Percentiles rank a stretch among this genome's conserved stretches.
phyloP scores from a whole-genome alignment of 2,113 vertebrate species.

The Paratilapia polleni region DNA sequence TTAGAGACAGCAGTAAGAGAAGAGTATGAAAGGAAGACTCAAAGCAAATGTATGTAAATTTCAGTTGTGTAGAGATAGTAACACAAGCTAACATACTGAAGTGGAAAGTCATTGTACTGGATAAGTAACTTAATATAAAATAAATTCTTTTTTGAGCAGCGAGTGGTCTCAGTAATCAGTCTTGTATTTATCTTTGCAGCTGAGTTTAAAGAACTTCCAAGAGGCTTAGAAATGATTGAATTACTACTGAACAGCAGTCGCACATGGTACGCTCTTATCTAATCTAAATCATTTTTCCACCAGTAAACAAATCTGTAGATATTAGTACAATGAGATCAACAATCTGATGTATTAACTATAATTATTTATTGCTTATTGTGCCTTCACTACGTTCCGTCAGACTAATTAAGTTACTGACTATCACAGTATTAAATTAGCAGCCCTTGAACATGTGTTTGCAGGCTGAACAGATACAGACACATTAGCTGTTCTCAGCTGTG shows the following conservation, averaged over 20 bases:
- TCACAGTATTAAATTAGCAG: not conserved
- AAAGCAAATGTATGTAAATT: not conserved
- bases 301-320: not conserved
- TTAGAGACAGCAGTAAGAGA: not conserved
- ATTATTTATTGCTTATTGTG: not conserved
- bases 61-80: not conserved
- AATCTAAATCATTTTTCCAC: not conserved
- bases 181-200: slow-evolving; percentile 1
- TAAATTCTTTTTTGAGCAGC: not conserved
- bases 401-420: not conserved
- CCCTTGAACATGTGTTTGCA: not conserved
- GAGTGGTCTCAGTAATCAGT: not conserved
- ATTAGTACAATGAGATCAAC: not conserved
- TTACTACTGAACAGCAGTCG: not conserved
- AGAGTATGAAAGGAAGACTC: not conserved
- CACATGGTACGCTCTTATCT: not conserved
- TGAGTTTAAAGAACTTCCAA: slow-evolving; percentile 8
- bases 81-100: not conserved
- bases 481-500: not conserved
- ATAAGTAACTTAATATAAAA: not conserved
- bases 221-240: not conserved
- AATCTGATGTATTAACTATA: not conserved
- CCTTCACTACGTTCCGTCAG: not conserved
- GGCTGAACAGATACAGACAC: not conserved
- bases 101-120: not conserved